A percentile compares a stretch with the other conserved stretches of the same genome.
Evolutionary conservation across 1,140 invertebrate genomes (phyloP).

Genomic region (Probaryconus sp.): DNA sequence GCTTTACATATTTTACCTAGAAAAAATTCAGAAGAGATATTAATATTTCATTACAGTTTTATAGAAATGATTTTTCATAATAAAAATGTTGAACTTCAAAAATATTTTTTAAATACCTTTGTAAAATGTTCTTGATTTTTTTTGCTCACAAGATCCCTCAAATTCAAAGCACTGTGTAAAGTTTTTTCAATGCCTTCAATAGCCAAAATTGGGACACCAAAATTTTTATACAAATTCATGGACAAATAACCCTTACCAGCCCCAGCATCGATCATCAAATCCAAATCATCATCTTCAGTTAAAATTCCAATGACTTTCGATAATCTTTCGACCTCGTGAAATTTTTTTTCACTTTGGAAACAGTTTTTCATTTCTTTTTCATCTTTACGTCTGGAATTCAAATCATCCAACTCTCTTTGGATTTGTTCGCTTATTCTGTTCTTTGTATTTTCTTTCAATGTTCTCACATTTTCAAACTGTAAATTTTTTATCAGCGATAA

Average conservation of each 20-base stretch:
- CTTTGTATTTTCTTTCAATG: no score
- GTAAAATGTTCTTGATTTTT: constrained; percentile 54
- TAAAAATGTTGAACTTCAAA: no score
- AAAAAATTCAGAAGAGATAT: constrained; percentile 23
- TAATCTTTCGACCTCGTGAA: constrained; percentile 86
- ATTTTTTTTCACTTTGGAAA: constrained; percentile 89
- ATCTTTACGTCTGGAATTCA: neutral
- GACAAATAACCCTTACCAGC: constrained; percentile 92
- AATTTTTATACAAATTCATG: constrained; percentile 84
- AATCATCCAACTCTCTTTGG: constrained; percentile 13
- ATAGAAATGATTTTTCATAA: no score
- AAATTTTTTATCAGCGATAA: no score
- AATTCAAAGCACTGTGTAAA: constrained; percentile 81
- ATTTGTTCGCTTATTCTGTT: no score
- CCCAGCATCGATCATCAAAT: constrained; percentile 86
- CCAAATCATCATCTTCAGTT: constrained; percentile 38
- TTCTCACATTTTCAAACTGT: no score
- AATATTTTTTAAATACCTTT: constrained; percentile 29
- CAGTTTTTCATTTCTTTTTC: constrained; percentile 44
- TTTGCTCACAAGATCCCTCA: constrained; percentile 81
- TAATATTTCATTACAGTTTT: no score
- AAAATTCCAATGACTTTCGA: constrained; percentile 69
- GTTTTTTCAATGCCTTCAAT: constrained; percentile 85
- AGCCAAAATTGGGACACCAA: constrained; percentile 86
- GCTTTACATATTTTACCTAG: constrained; percentile 67